Base-by-base conservation (phyloP, 2,797 vertebrate genomes). In the Falco novaeseelandiae region DNA sequence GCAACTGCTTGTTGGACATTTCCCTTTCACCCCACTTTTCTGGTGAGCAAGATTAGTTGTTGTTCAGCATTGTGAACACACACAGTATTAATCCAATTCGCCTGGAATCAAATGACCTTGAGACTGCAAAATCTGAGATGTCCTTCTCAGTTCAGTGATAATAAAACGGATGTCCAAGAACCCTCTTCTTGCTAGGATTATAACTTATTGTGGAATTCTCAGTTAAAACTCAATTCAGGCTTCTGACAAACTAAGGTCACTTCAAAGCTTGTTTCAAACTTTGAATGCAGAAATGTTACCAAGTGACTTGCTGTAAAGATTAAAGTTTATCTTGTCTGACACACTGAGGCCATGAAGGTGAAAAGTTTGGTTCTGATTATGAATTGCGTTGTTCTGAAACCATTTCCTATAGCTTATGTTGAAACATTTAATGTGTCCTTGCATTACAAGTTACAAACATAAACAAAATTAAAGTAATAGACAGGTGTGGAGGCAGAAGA, bases 81-180 rank as follows among this genome's bases (percentile, higher is more conserved):
- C 14, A 65, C 14, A 67, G 26, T 20, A 83, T 36, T 85, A 84
- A 86, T 80, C 49, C 82, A 87, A 4, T 4, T 71, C 54, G 49
- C 30, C 46, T 70, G 55, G 19, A 49, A 90, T 44, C 40, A 95
- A 93, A 92, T 70, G 70, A 69, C 85, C 38, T 27, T 59, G 51
- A 79, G 32, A 62, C 61, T 76, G 72, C 65, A 95, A 83, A 91
- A 95, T 67, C 65, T 55, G 76, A 51, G 30, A 80, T 42, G 70
- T 74, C 73, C 90, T 87, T 81, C 93, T 95, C 87, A 96, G 84
- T 34, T 93, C 83, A 94, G 34, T 36, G 44, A 79, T 76, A 52
- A 87, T 52, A 90, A 92, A 93, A 76, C 5, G 12, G 27, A 71
- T 67, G 63, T 55, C 73, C 63, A 70, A 86, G 59, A 66, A 51